A percentile compares a stretch with the other conserved stretches of the same genome.
These are phyloP conservation scores for Salvator merianae DNA, from an alignment of 2,113 vertebrate species.

Conservation along the genomic window DNA sequence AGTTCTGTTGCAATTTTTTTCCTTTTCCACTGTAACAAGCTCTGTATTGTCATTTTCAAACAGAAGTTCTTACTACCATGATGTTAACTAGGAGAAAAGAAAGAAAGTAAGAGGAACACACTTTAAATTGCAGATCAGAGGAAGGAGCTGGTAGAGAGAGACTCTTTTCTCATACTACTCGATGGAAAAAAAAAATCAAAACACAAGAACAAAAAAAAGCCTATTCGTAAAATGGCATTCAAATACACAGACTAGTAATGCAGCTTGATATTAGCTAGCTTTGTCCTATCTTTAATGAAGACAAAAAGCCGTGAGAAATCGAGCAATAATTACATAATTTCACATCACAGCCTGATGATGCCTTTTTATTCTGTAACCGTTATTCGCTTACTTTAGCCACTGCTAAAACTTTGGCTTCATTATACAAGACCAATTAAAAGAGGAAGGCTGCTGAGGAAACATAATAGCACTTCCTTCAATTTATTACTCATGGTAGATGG, in stretches of 20 bases:
- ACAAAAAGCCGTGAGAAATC: neutral
- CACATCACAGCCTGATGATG: slow-evolving; percentile 35
- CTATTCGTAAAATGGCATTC: neutral
- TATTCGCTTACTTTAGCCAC: slow-evolving; percentile 65
- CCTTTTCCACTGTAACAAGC: slow-evolving; percentile 54
- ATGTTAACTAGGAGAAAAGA: slow-evolving; percentile 42
- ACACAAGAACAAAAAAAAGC: slow-evolving; percentile 12
- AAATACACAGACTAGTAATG: neutral
- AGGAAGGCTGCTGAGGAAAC: slow-evolving; percentile 71
- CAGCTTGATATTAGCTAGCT: neutral
- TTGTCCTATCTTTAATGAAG: neutral
- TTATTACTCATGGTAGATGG: slow-evolving; percentile 75
- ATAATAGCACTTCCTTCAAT: slow-evolving; percentile 75
- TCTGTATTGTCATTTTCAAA: slow-evolving; percentile 47
- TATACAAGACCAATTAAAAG: slow-evolving; percentile 76
- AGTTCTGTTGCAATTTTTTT: slow-evolving; percentile 56
- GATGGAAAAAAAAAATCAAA: neutral
- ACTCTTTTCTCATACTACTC: neutral
- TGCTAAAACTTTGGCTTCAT: slow-evolving; percentile 67
- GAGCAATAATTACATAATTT: slow-evolving; percentile 16
- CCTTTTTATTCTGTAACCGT: slow-evolving; percentile 53
- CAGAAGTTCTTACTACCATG: neutral
- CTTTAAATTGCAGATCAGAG: neutral
- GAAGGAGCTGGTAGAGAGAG: too few relatives aligned
- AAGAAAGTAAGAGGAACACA: neutral